phyloP scores from a whole-genome alignment of 30 jellyfish, hydroid and myxozoan species.

The Sanderia malayensis region DNA sequence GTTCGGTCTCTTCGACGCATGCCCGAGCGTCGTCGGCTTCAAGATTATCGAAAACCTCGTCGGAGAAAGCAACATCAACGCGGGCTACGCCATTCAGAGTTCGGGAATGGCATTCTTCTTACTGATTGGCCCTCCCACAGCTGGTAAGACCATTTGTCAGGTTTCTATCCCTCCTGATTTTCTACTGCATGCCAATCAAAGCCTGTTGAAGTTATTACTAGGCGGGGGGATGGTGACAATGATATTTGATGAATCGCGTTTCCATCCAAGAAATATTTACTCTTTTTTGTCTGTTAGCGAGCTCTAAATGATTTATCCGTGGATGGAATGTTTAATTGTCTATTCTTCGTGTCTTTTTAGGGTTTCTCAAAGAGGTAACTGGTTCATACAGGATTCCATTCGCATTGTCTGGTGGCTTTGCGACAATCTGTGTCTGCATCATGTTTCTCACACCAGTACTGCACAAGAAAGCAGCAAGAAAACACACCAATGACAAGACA shows the following conservation, averaged over 20 bases:
- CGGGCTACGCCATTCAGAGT: conserved; percentile 52
- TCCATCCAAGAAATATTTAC: no score
- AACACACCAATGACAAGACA: no score
- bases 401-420: conserved; percentile 41
- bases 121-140: conserved; percentile 64
- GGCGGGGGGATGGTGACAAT: no score
- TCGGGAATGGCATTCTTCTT: conserved; percentile 49
- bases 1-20: conserved; percentile 52
- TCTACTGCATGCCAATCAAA: no score
- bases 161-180: no score
- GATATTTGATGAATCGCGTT: no score
- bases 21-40: conserved; percentile 28
- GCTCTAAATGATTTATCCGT: no score
- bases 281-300: no score
- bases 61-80: conserved; percentile 33
- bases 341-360: no score
- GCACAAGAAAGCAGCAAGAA: conserved; percentile 13
- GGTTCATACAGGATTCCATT: conserved; percentile 61
- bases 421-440: conserved; percentile 46
- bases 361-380: conserved; percentile 46
- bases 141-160: conserved; percentile 64
- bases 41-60: conserved; percentile 44
- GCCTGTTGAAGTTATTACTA: no score
- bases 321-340: no score
- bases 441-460: conserved; percentile 47